Evolutionary conservation across 2,797 vertebrate species (phyloP).

Genomic region (Oophaga sylvatica): DNA sequence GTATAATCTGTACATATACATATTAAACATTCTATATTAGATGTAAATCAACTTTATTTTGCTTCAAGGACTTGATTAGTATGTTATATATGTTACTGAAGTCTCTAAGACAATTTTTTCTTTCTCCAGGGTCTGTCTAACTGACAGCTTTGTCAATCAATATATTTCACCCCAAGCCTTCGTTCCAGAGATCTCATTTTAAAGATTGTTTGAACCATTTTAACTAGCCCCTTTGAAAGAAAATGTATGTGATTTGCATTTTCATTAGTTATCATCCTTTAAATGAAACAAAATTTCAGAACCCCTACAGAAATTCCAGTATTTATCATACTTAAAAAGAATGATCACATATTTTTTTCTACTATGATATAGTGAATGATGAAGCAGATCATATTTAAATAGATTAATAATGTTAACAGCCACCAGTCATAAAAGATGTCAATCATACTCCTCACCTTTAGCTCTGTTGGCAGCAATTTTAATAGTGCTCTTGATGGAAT

Average conservation of each 20-base stretch:
- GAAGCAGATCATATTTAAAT: neutral
- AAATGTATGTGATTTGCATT: conserved; percentile 45
- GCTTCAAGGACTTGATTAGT: conserved; percentile 47
- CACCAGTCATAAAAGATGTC: neutral
- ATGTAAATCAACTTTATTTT: conserved; percentile 26
- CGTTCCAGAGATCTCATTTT: conserved; percentile 49
- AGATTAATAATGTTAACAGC: neutral
- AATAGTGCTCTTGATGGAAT: neutral
- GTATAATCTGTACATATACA: neutral
- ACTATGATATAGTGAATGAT: neutral
- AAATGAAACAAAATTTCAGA: conserved; percentile 13
- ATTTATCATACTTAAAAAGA: neutral
- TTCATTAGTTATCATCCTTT: conserved; percentile 43
- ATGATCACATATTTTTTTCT: neutral
- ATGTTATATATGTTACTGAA: conserved; percentile 44
- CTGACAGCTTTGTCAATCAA: conserved; percentile 61
- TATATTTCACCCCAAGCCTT: conserved; percentile 41
- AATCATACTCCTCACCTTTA: neutral
- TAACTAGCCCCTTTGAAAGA: conserved; percentile 54
- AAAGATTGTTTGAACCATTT: conserved; percentile 55
- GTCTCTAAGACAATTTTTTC: conserved; percentile 42
- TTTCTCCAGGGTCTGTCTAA: conserved; percentile 49
- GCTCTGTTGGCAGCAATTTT: neutral
- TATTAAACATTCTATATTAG: neutral
- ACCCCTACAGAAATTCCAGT: neutral